A percentile compares a stretch with the other conserved stretches of the same genome.
Conservation (phyloP, 2,113 vertebrate species). For the Numenius arquata region DNA sequence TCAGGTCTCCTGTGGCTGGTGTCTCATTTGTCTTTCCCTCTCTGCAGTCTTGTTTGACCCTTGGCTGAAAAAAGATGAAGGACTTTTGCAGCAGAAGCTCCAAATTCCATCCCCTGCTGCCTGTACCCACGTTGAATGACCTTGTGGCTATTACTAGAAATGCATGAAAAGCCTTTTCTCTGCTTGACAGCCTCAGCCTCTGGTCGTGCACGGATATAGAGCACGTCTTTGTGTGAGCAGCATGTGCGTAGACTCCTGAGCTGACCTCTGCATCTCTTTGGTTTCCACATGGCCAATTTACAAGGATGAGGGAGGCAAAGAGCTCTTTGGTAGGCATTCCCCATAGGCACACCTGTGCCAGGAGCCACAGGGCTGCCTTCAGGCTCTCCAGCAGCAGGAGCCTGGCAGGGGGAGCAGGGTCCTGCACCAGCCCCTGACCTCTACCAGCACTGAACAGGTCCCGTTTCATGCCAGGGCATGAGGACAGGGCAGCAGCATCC, state of each 20-base stretch:
- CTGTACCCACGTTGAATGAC: background rate
- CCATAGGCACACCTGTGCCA: background rate
- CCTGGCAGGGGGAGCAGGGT: background rate
- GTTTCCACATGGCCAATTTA: background rate
- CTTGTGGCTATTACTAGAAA: conserved; percentile 35
- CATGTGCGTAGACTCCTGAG: background rate
- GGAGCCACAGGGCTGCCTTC: background rate
- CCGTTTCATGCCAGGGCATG: background rate
- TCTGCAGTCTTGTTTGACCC: background rate
- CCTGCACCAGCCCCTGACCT: background rate
- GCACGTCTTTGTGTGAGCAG: background rate
- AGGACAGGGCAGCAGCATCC: background rate
- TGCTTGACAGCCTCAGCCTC: background rate
- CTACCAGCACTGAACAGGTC: background rate
- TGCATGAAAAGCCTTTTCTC: conserved; percentile 29
- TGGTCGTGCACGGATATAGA: background rate
- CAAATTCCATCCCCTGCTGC: background rate
- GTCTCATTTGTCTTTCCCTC: conserved; percentile 7
- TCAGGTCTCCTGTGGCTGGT: background rate
- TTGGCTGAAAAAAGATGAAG: conserved; percentile 1
- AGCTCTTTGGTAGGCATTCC: background rate
- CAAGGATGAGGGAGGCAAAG: background rate
- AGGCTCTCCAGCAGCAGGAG: background rate
- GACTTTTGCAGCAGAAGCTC: conserved; percentile 1
- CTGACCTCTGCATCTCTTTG: background rate